Evolutionary conservation across 1,140 invertebrate species (phyloP).

Genomic region (Copidosoma floridanum): DNA sequence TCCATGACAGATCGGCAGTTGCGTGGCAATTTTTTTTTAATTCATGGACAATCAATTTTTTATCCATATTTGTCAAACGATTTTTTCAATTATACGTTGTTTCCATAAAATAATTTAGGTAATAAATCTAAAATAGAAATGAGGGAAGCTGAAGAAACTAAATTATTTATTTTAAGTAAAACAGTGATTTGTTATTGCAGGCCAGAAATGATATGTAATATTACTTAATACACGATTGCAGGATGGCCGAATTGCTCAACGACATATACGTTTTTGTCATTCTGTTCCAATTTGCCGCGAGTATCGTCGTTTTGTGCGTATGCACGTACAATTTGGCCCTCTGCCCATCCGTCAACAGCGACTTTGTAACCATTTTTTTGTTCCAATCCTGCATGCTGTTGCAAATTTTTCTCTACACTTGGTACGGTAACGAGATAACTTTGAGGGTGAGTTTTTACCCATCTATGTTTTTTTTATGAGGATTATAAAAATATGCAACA

Average conservation of each 20-base stretch:
- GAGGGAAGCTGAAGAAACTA: no score
- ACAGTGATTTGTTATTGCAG: no score
- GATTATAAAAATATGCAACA: no score
- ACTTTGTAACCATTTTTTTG: conserved; percentile 25
- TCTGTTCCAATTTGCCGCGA: conserved; percentile 29
- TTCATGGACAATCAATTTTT: no score
- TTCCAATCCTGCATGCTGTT: conserved; percentile 35
- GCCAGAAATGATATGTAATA: neutral
- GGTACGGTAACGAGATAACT: conserved; percentile 61
- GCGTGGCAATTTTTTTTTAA: no score
- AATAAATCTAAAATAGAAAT: no score
- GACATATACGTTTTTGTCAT: conserved; percentile 23
- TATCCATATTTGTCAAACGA: no score
- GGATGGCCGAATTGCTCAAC: conserved; percentile 14
- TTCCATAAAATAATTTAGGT: no score
- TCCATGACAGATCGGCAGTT: no score
- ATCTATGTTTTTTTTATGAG: neutral
- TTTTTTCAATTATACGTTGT: no score
- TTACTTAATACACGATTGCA: neutral
- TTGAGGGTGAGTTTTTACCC: conserved; percentile 46
- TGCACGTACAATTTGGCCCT: conserved; percentile 28
- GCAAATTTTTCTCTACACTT: conserved; percentile 59
- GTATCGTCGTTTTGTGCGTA: conserved; percentile 28
- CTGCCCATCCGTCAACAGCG: conserved; percentile 52
- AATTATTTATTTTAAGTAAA: no score